Evolutionary conservation across 92 coral and sea anemone genomes (phyloP).

Genomic region (Umimayanthus chanpuru): DNA sequence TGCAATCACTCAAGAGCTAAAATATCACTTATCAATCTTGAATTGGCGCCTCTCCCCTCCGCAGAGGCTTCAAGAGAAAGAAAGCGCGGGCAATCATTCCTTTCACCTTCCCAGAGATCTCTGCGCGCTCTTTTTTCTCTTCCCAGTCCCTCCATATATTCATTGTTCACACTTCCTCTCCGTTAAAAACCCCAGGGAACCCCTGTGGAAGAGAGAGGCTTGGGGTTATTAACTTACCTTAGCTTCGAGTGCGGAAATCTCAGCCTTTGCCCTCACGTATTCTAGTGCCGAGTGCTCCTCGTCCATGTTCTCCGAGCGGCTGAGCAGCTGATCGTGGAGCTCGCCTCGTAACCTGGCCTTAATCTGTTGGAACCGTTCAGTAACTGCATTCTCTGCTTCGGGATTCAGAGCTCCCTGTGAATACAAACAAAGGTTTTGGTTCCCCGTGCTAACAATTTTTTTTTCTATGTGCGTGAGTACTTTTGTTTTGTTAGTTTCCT

Average conservation of each 20-base stretch:
- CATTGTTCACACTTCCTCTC: no score
- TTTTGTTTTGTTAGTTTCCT: no score
- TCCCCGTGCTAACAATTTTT: not conserved
- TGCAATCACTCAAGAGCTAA: no score
- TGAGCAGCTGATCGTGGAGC: slow-evolving; percentile 92
- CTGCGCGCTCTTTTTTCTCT: no score
- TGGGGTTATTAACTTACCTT: slow-evolving; percentile 56
- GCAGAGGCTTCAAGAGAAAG: no score
- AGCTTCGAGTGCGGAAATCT: slow-evolving; percentile 90
- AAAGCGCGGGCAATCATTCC: no score
- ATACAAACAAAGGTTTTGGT: not conserved
- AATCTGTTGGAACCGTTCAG: slow-evolving; percentile 90
- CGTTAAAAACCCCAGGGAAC: no score
- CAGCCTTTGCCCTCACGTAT: slow-evolving; percentile 91
- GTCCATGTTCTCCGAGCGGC: slow-evolving; percentile 91
- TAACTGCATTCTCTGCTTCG: slow-evolving; percentile 94
- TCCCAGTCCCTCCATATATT: no score
- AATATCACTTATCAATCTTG: not conserved
- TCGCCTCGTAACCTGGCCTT: slow-evolving; percentile 92
- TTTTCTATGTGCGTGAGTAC: no score
- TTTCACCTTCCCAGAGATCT: no score
- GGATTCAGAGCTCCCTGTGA: slow-evolving; percentile 93
- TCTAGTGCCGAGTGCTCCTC: slow-evolving; percentile 91
- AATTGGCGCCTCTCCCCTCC: not conserved
- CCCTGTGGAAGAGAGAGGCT: no score